Conservation (phyloP, 2,888 invertebrate genomes). For the Idaea aversata region DNA sequence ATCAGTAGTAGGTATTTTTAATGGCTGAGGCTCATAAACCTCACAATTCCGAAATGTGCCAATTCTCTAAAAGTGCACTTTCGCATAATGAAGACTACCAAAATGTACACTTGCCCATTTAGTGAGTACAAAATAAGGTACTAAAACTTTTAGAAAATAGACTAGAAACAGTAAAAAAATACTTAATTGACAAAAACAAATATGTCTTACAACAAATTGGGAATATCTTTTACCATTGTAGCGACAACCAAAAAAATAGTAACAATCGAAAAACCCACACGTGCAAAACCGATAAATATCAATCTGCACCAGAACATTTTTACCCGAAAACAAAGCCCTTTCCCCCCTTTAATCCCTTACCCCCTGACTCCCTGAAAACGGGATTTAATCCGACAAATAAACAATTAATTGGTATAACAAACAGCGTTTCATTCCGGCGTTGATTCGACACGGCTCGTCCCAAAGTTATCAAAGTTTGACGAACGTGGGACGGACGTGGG, state of each 20-base stretch:
- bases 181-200: too few species aligned
- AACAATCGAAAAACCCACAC: not conserved
- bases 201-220: not conserved
- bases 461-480: not conserved
- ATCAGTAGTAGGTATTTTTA: too few species aligned
- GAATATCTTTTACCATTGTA: not conserved
- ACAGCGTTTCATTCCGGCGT: constrained; percentile 23
- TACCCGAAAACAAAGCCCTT: not conserved
- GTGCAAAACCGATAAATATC: not conserved
- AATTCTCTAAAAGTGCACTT: too few species aligned
- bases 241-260: not conserved
- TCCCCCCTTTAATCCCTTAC: not conserved
- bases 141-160: too few species aligned
- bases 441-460: constrained; percentile 10
- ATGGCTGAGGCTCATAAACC: too few species aligned
- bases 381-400: constrained; percentile 26
- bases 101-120: too few species aligned
- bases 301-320: not conserved
- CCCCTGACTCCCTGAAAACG: constrained; percentile 9
- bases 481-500: not conserved
- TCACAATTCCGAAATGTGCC: too few species aligned
- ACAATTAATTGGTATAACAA: constrained; percentile 29
- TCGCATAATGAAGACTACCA: too few species aligned
- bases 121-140: too few species aligned
- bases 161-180: too few species aligned